Conservation (phyloP, 1,140 invertebrate species). For the Holotrichia oblita region DNA sequence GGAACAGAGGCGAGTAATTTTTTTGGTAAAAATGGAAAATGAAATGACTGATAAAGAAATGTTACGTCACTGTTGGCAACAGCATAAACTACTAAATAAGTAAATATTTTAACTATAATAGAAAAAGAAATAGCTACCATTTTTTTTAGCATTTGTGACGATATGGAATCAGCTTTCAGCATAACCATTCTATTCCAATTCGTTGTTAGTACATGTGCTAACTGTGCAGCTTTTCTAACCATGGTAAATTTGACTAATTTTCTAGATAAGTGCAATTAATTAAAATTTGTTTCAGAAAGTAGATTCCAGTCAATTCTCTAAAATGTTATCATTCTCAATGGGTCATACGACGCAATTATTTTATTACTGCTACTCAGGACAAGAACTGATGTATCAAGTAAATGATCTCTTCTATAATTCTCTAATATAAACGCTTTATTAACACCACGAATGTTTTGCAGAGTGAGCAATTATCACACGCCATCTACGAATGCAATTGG, state of each 20-base stretch:
- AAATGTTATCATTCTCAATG: not conserved
- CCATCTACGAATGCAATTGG: too few species aligned
- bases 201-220: not conserved
- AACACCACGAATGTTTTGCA: not conserved
- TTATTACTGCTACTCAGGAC: slow-evolving; percentile 24
- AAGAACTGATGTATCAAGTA: slow-evolving; percentile 4
- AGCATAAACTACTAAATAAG: slow-evolving; percentile 18
- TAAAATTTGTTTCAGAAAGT: too few species aligned
- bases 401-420: too few species aligned
- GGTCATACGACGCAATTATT: slow-evolving; percentile 9
- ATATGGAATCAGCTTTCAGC: too few species aligned
- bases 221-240: not conserved
- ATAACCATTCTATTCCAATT: too few species aligned
- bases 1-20: not conserved
- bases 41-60: too few species aligned
- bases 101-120: too few species aligned
- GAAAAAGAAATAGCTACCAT: not conserved
- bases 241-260: slow-evolving; percentile 1
- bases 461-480: too few species aligned
- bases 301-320: slow-evolving; percentile 24
- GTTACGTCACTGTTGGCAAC: too few species aligned
- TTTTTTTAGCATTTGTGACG: slow-evolving; percentile 15
- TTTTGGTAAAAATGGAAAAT: not conserved
- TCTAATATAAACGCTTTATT: not conserved
- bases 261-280: not conserved